Base-by-base conservation (phyloP, 2,888 invertebrate species). In the Eucriotettix oculatus region DNA sequence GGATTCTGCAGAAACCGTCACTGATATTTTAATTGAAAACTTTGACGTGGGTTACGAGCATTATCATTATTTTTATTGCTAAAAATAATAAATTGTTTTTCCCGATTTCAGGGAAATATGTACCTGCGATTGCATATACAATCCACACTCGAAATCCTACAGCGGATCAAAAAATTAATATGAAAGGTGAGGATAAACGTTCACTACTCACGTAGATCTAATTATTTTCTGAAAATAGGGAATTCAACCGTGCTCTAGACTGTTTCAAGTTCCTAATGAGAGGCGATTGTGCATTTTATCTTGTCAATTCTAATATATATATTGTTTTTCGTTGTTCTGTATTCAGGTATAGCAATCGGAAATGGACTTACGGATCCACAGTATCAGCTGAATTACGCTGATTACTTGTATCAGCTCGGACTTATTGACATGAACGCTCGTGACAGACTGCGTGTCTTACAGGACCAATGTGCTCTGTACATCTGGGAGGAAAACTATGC, bases 321-420 rank as follows among this genome's bases (percentile, higher is more conserved):
- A 7, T 29, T 29, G 7, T 29, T 29, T 29, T 48, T 12, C 14
- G 2, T 48, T 48, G 5, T 48, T 14, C 12, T 14, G n/a, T 84
- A 29, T 54, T 78, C 82, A 73, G 86, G 86, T 9, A 70, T 87
- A 63, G 81, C 82, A 1, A 90, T 91, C 66, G 90, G 90, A 1
- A 90, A 90, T 72, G 90, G 90, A 0, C 74, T 88, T 0, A 83
- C 84, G 61, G 90, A 91, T 73, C 90, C 90, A 0, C 76, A 80
- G 63, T 82, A 89, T 72, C 90, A 90, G 71, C 69, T 89, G 9
- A 73, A 84, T 11, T 90, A 90, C 69, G 83, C 86, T 1, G 85
- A 87, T 68, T 90, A 89, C 72, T 77, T 91, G 58, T 87, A 88
- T 69, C 87, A 89, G 70, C 73, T 87, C 59, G 90, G 90, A 0